Percentiles rank a stretch among this genome's conserved stretches.
Conservation (phyloP, 1,140 invertebrate genomes). For the Amphibalanus amphitrite region DNA sequence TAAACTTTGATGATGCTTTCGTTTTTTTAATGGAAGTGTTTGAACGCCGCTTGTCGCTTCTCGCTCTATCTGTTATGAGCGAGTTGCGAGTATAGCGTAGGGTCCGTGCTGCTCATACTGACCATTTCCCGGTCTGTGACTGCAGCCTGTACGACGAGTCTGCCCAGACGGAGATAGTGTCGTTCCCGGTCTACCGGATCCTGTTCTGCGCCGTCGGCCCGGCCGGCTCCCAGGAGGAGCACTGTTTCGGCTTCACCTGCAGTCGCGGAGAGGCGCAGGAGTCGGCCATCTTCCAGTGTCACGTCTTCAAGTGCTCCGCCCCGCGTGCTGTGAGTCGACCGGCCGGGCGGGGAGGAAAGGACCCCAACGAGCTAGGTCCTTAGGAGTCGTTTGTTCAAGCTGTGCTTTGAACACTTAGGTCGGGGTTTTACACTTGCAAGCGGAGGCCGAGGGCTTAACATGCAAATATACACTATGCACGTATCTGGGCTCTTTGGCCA, state of each 20-base stretch:
- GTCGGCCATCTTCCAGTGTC: constrained; percentile 83
- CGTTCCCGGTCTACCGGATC: constrained; percentile 82
- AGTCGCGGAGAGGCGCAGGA: constrained; percentile 72
- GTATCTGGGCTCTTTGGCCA: neutral
- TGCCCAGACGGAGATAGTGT: constrained; percentile 47
- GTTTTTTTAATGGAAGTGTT: too few species aligned
- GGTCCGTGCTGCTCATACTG: too few species aligned
- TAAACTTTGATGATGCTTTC: too few species aligned
- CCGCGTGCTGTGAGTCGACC: constrained; percentile 69
- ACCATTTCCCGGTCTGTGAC: too few species aligned
- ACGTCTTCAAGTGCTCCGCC: constrained; percentile 89
- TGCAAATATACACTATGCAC: neutral
- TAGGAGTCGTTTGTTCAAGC: too few species aligned
- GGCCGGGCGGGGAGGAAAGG: neutral
- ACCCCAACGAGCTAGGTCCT: neutral
- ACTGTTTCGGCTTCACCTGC: constrained; percentile 95
- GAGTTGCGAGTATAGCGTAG: too few species aligned
- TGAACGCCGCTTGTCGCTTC: too few species aligned
- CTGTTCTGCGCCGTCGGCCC: constrained; percentile 85
- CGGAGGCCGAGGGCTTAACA: neutral
- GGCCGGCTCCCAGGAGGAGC: constrained; percentile 57
- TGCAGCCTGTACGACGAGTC: too few species aligned
- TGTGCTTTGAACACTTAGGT: neutral
- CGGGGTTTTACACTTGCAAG: neutral
- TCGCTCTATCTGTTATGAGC: too few species aligned